A percentile compares a stretch with the other conserved stretches of the same genome.
Evolutionary conservation across 64 coral and sea anemone species (phyloP).

Genomic region (Pachyseris speciosa): DNA sequence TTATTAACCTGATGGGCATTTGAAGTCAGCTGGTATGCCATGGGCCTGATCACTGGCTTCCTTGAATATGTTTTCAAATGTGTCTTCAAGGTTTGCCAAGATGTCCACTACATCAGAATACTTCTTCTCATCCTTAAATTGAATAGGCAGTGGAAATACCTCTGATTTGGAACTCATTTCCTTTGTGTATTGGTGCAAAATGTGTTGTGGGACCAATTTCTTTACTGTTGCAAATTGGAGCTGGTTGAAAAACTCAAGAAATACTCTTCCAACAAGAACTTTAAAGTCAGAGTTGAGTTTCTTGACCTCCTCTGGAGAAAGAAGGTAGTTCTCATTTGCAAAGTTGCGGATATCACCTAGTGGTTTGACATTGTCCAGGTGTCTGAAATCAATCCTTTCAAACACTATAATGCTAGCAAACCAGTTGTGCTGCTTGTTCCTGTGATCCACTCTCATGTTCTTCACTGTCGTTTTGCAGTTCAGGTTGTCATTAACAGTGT

Average conservation of each 20-base stretch:
- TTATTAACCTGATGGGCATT: background rate
- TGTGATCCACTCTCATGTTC: constrained; percentile 13
- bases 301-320: constrained; percentile 13
- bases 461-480: constrained; percentile 37
- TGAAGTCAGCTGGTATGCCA: background rate
- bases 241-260: constrained; percentile 7
- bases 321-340: constrained; percentile 1
- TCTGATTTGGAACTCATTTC: background rate
- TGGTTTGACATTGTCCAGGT: constrained; percentile 21
- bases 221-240: background rate
- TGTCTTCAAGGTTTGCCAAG: background rate
- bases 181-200: constrained; percentile 20
- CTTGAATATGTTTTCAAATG: background rate
- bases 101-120: background rate
- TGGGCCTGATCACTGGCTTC: background rate
- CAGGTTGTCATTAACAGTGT: constrained; percentile 9
- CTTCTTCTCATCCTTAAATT: background rate
- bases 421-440: constrained; percentile 48
- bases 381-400: constrained; percentile 3
- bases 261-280: constrained; percentile 8
- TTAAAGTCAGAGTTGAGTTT: background rate
- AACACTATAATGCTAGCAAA: background rate
- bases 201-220: constrained; percentile 14
- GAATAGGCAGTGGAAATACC: background rate
- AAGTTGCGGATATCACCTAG: background rate